These are phyloP conservation scores for Oncorhynchus kisutch DNA, from an alignment of 2,113 vertebrate genomes.

Conservation along the genomic window DNA sequence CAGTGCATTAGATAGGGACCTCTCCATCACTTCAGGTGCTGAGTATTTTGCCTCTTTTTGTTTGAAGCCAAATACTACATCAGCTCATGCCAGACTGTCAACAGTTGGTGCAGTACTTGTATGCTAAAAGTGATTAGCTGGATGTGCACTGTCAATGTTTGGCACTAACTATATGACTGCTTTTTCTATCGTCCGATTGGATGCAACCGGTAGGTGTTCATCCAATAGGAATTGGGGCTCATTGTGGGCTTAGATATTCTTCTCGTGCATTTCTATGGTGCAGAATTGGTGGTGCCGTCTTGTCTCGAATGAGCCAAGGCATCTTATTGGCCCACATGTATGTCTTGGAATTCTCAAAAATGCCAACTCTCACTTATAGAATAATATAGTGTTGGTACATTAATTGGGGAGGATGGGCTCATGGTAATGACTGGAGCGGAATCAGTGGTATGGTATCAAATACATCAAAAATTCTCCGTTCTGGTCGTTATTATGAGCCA, in stretches of 20 bases:
- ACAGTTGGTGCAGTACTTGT: conserved; percentile 22
- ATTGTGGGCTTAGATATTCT: conserved; percentile 10
- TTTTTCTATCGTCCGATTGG: conserved; percentile 4
- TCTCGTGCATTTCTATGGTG: background rate
- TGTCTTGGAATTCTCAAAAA: background rate
- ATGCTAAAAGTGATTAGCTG: conserved; percentile 40
- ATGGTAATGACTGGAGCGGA: too few relatives aligned
- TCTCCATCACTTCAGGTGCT: conserved; percentile 45
- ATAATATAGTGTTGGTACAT: background rate
- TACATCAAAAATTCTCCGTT: too few relatives aligned
- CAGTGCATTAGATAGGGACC: conserved; percentile 50
- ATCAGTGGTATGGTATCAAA: too few relatives aligned
- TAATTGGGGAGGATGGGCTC: too few relatives aligned
- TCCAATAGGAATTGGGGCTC: conserved; percentile 10
- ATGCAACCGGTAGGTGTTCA: background rate
- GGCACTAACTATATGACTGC: background rate
- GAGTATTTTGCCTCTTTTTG: conserved; percentile 42
- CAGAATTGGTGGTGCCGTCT: background rate
- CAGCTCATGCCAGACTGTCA: conserved; percentile 38
- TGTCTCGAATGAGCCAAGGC: background rate
- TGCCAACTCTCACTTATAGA: background rate
- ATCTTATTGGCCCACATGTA: background rate
- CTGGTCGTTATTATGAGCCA: too few relatives aligned
- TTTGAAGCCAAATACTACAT: conserved; percentile 45
- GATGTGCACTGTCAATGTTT: conserved; percentile 30